These are phyloP conservation scores for Colinus virginianus DNA, from an alignment of 2,113 vertebrate genomes.

Conservation along the genomic window DNA sequence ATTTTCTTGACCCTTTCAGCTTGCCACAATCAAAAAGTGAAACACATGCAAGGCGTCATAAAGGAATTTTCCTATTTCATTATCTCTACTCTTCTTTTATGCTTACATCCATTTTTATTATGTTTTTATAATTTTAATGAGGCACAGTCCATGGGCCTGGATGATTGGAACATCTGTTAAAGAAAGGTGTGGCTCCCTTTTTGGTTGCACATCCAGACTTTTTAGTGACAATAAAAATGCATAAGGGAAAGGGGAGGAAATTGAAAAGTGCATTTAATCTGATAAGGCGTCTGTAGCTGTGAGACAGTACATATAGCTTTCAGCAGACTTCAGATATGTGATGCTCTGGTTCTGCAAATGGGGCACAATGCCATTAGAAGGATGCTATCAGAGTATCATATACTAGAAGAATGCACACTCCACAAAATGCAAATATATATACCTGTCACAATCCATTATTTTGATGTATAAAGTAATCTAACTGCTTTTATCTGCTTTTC, in stretches of 20 bases:
- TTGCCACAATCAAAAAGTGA: neutral
- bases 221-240: neutral
- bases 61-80: neutral
- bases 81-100: neutral
- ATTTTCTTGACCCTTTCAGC: neutral
- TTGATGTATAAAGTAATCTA: constrained; percentile 3
- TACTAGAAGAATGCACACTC: neutral
- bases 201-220: neutral
- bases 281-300: neutral
- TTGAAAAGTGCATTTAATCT: neutral
- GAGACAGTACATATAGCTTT: neutral
- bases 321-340: neutral
- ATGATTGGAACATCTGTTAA: neutral
- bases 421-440: constrained; percentile 17
- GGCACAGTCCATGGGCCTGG: accelerated
- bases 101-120: neutral
- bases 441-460: constrained; percentile 8
- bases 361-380: neutral
- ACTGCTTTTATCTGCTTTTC: constrained; percentile 4
- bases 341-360: neutral
- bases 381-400: neutral
- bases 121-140: neutral
- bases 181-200: neutral
- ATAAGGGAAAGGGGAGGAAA: neutral
- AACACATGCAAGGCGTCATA: neutral